Conservation (phyloP, 2,888 invertebrate genomes). For the Dorcus parallelipipedus region DNA sequence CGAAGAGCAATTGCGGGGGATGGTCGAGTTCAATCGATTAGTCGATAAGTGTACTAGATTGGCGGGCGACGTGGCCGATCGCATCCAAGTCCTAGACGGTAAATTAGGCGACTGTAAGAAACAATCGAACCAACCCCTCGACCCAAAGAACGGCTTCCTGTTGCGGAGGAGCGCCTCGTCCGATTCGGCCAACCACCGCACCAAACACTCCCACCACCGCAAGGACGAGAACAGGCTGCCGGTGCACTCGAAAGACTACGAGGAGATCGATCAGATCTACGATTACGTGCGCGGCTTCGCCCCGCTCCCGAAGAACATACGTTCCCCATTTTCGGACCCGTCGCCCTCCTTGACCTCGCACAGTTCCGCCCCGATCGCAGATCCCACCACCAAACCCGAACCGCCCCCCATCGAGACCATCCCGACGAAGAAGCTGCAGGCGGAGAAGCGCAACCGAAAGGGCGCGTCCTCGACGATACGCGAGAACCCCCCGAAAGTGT, state of each 20-base stretch:
- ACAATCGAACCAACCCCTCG: conserved; percentile 49
- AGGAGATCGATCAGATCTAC: conserved; percentile 95
- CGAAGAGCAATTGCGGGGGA: conserved; percentile 72
- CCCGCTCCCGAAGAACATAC: conserved; percentile 78
- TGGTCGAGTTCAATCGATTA: conserved; percentile 63
- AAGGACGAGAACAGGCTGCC: conserved; percentile 62
- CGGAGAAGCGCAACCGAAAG: conserved; percentile 73
- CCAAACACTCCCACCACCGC: conserved; percentile 49
- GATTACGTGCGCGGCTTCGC: conserved; percentile 93
- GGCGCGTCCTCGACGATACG: conserved; percentile 54
- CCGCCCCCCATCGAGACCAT: conserved; percentile 91
- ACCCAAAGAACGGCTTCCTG: conserved; percentile 60
- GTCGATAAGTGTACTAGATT: conserved; percentile 74
- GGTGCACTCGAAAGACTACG: conserved; percentile 74
- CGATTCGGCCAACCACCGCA: conserved; percentile 60
- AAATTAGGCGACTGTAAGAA: conserved; percentile 65
- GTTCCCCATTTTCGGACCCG: conserved; percentile 59
- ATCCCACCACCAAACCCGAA: conserved; percentile 64
- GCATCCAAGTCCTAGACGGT: conserved; percentile 77
- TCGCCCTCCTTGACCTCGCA: conserved; percentile 50
- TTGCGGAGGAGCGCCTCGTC: conserved; percentile 75
- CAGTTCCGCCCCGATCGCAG: conserved; percentile 45
- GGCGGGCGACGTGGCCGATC: conserved; percentile 73
- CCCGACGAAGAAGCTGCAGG: conserved; percentile 73
- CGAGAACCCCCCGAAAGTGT: conserved; percentile 50